Evolutionary conservation across 2,888 invertebrate genomes (phyloP).

Genomic region (Tachina grossa): DNA sequence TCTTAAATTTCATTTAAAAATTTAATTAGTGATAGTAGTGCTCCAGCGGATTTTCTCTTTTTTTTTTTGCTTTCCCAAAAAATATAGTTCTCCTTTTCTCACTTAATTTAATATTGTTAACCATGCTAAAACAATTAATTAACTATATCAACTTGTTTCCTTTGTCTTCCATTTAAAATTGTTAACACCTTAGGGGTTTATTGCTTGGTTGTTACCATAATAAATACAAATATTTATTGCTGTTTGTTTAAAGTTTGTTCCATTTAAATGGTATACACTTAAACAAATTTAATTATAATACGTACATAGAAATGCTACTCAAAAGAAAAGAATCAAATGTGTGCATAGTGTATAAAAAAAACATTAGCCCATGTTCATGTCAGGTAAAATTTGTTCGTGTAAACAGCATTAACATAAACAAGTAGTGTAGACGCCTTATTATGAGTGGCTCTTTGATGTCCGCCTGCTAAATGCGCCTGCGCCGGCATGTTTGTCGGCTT

Average conservation of each 20-base stretch:
- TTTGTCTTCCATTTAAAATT: conserved; percentile 23
- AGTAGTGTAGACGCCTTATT: too few relatives aligned
- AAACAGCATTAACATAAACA: too few relatives aligned
- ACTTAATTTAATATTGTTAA: conserved; percentile 22
- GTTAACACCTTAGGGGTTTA: conserved; percentile 41
- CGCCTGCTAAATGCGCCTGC: too few relatives aligned
- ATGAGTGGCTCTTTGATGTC: too few relatives aligned
- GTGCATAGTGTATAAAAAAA: too few relatives aligned
- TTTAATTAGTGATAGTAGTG: conserved; percentile 27
- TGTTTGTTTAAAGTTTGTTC: neutral
- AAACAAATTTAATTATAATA: neutral
- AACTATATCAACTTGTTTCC: conserved; percentile 43
- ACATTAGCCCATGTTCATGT: too few relatives aligned
- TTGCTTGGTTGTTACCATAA: neutral
- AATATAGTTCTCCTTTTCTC: neutral
- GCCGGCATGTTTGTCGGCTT: too few relatives aligned
- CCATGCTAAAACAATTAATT: conserved; percentile 47
- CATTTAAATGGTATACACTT: neutral
- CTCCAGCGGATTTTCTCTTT: neutral
- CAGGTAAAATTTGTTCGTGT: too few relatives aligned
- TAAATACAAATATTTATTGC: neutral
- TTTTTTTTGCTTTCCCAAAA: neutral
- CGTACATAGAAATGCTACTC: too few relatives aligned
- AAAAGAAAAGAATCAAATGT: too few relatives aligned
- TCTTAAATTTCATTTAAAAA: conserved; percentile 36